phyloP scores from a whole-genome alignment of 2,797 vertebrate species.

The Phrynocephalus vlangalii region DNA sequence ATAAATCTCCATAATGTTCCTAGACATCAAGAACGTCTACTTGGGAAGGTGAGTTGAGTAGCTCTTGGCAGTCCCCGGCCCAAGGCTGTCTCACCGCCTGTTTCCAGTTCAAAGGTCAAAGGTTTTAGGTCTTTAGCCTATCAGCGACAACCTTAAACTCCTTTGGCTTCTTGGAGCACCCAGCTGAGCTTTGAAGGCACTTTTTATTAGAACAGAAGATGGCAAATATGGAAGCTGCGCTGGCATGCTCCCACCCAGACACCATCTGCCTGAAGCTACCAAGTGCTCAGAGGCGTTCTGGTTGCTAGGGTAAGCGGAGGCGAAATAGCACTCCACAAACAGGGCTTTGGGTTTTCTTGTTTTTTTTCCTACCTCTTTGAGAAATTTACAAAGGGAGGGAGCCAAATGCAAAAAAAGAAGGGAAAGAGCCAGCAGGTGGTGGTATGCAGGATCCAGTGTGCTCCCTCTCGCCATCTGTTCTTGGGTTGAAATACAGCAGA shows the following conservation, averaged over 20 bases:
- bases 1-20: background rate
- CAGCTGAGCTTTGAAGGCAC: background rate
- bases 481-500: conserved; percentile 30
- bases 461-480: conserved; percentile 60
- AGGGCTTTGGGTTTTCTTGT: background rate
- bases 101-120: background rate
- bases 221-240: background rate
- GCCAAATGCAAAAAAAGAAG: background rate
- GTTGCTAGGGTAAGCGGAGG: conserved; percentile 6
- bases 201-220: conserved; percentile 9
- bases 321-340: background rate
- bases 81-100: background rate
- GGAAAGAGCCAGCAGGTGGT: conserved; percentile 48
- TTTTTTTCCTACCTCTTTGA: background rate
- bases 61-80: background rate
- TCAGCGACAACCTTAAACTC: background rate
- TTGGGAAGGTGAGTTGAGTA: background rate
- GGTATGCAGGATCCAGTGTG: conserved; percentile 36
- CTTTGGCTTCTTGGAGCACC: background rate
- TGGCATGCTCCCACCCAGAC: conserved; percentile 1
- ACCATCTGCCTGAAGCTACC: background rate
- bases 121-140: background rate
- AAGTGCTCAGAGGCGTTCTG: background rate
- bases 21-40: background rate
- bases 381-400: conserved; percentile 10